Base-by-base conservation (phyloP, 2,888 invertebrate genomes). In the Leptopilina myrica region DNA sequence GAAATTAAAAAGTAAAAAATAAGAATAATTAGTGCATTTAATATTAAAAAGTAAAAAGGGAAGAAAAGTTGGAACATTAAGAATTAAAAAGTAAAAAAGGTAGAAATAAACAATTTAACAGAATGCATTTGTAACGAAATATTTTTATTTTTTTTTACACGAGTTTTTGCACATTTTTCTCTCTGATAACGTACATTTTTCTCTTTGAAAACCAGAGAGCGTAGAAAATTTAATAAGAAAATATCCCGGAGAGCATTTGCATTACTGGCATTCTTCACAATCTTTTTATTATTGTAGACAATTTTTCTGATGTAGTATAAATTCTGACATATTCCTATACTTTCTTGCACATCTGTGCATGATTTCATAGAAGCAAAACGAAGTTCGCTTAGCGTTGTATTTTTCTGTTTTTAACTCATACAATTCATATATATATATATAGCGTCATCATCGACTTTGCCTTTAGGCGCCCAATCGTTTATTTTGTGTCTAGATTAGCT, bases 311-410 rank as follows among this genome's bases (percentile, higher is more conserved):
- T 59, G 15, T 15, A 2, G 11, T 49, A 49, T 49, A 49, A 9
- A 62, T 62, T 20, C 62, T 62, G 62, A 62, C 62, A 62, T 62
- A 62, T 62, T 62, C 62, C 20, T 49, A 20, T 6, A 15, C 62
- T 62, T 62, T n/a, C 33, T 62, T 62, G 62, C 62, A 62, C 62
- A 62, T 15, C 62, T 9, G 62, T 62, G 62, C 62, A 62, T 62
- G 62, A 20, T 62, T 62, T 62, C 62, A 62, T 62, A 20, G 8
- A 20, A 14, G 7, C 62, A 8, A 6, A 9, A 20, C 20, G 20
- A 33, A 33, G 33, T 62, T 62, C 20, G 15, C 20, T 15, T 15
- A 8, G 14, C 20, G 20, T 62, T 62, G 15, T 62, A 62, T 62
- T 20, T 62, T 62, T 62, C 62, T 62, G 20, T 9, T 62, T 62